A percentile compares a stretch with the other conserved stretches of the same genome.
Conservation (phyloP, 2,113 vertebrate genomes). For the Macaca nemestrina region DNA sequence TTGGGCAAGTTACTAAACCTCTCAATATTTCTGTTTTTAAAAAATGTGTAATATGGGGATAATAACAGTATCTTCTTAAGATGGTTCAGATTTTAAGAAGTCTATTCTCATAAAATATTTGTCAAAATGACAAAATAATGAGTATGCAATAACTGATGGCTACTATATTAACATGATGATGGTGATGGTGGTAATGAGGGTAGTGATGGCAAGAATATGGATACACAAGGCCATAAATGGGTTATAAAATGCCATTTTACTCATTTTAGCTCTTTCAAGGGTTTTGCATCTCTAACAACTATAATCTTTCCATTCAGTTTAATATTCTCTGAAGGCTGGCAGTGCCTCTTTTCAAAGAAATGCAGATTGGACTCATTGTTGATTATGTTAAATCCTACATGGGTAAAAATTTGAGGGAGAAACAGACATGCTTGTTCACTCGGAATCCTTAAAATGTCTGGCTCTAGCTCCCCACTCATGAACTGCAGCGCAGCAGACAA, state of each 20-base stretch:
- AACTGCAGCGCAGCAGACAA: neutral
- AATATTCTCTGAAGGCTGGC: neutral
- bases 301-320: neutral
- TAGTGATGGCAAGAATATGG: neutral
- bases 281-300: neutral
- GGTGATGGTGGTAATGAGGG: neutral
- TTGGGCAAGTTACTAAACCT: neutral
- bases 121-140: slow-evolving; percentile 22
- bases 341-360: slow-evolving; percentile 57
- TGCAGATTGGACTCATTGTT: neutral
- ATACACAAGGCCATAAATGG: neutral
- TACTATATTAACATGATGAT: neutral
- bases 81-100: neutral
- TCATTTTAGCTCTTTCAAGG: neutral
- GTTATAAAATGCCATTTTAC: neutral
- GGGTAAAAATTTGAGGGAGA: neutral
- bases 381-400: neutral
- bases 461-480: neutral
- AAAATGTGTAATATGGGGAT: neutral
- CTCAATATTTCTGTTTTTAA: neutral
- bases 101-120: slow-evolving; percentile 1
- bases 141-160: neutral
- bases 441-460: slow-evolving; percentile 2
- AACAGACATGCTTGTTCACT: neutral
- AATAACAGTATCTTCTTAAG: neutral